Evolutionary conservation across 2,888 invertebrate genomes (phyloP).

Genomic region (Orgyia antiqua): DNA sequence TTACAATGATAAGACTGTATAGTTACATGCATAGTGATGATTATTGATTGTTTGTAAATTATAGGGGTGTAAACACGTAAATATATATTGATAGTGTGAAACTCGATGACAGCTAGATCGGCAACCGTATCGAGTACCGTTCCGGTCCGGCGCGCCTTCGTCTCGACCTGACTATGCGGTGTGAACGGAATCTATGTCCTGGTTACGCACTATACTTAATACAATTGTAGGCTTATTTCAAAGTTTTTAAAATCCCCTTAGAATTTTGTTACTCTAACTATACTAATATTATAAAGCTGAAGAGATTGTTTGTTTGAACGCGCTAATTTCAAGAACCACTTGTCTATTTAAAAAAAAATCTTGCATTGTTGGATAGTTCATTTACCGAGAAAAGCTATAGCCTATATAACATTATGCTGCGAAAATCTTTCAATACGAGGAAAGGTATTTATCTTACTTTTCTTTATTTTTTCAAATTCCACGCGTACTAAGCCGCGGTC

Average conservation of each 20-base stretch:
- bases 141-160: constrained; percentile 48
- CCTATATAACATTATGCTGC: too few species aligned
- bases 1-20: constrained; percentile 11
- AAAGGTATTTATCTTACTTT: too few species aligned
- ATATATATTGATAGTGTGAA: constrained; percentile 33
- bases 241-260: not conserved
- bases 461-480: too few species aligned
- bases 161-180: constrained; percentile 36
- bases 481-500: too few species aligned
- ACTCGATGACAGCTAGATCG: constrained; percentile 51
- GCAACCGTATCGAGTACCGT: constrained; percentile 58
- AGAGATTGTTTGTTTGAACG: too few species aligned
- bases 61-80: constrained; percentile 9
- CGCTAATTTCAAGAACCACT: too few species aligned
- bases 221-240: not conserved
- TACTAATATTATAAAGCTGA: too few species aligned
- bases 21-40: constrained; percentile 12
- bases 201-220: constrained; percentile 29
- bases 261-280: not conserved
- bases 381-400: too few species aligned
- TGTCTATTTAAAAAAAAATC: too few species aligned
- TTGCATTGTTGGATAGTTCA: too few species aligned
- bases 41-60: constrained; percentile 9
- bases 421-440: too few species aligned
- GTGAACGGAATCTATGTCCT: constrained; percentile 53